phyloP scores from a whole-genome alignment of 1,140 invertebrate genomes.

The Eueides isabella region DNA sequence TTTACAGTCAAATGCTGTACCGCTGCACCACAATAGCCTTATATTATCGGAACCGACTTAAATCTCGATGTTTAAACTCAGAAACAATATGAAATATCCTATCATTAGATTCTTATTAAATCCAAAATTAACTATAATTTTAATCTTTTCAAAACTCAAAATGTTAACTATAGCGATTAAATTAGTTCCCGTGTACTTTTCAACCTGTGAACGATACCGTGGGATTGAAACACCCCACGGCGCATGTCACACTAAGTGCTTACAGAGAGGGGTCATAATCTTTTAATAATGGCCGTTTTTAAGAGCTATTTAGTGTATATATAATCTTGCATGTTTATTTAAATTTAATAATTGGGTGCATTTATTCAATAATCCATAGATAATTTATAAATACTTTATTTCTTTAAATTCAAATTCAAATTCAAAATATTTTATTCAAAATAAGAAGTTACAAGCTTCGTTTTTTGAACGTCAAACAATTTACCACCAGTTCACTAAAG shows the following conservation, averaged over 20 bases:
- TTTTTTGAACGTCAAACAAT: too few species aligned
- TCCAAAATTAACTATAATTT: neutral
- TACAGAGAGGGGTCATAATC: constrained; percentile 18
- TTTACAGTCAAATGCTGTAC: too few species aligned
- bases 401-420: too few species aligned
- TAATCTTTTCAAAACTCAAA: neutral
- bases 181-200: constrained; percentile 30
- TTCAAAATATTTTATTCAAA: too few species aligned
- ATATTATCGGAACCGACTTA: too few species aligned
- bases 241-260: constrained; percentile 31
- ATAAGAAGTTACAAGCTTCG: too few species aligned
- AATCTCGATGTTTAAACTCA: neutral
- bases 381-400: too few species aligned
- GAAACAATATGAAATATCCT: neutral
- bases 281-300: constrained; percentile 8
- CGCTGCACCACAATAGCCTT: too few species aligned
- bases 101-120: neutral
- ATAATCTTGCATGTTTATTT: neutral
- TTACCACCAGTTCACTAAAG: too few species aligned
- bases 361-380: too few species aligned
- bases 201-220: constrained; percentile 24
- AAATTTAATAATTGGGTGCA: neutral
- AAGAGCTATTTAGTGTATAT: neutral
- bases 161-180: constrained; percentile 5
- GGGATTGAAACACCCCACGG: constrained; percentile 30